Conservation (phyloP, 2,113 vertebrate genomes). For the Coturnix japonica region DNA sequence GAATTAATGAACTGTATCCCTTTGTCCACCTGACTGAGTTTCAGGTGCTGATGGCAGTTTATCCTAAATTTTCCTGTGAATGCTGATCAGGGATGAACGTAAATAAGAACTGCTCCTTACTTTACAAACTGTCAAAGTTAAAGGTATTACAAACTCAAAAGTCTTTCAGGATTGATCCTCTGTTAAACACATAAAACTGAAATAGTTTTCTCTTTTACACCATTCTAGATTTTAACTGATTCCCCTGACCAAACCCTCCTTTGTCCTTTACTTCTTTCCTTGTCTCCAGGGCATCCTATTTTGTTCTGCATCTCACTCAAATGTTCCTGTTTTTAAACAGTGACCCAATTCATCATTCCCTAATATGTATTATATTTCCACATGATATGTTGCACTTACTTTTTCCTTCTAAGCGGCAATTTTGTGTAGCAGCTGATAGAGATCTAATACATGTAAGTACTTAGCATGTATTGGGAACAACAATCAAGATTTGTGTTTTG, state of each 20-base stretch:
- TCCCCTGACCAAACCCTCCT: background rate
- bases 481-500: background rate
- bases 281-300: background rate
- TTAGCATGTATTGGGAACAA: background rate
- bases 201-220: background rate
- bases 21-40: constrained; percentile 45
- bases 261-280: background rate
- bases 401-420: constrained; percentile 18
- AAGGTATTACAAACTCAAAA: background rate
- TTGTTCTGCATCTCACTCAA: background rate
- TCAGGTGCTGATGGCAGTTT: constrained; percentile 8
- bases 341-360: background rate
- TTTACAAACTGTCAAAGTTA: background rate
- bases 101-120: constrained; percentile 31
- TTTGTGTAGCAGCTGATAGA: background rate
- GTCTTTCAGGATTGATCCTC: background rate
- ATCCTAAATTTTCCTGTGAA: constrained; percentile 28
- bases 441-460: background rate
- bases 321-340: background rate
- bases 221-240: background rate
- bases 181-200: background rate
- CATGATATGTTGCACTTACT: background rate
- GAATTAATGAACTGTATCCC: constrained; percentile 60
- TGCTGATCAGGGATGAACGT: background rate
- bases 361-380: background rate